A percentile compares a stretch with the other conserved stretches of the same genome.
phyloP scores from a whole-genome alignment of 23 tunicate species.

The Ascidia mentula region DNA sequence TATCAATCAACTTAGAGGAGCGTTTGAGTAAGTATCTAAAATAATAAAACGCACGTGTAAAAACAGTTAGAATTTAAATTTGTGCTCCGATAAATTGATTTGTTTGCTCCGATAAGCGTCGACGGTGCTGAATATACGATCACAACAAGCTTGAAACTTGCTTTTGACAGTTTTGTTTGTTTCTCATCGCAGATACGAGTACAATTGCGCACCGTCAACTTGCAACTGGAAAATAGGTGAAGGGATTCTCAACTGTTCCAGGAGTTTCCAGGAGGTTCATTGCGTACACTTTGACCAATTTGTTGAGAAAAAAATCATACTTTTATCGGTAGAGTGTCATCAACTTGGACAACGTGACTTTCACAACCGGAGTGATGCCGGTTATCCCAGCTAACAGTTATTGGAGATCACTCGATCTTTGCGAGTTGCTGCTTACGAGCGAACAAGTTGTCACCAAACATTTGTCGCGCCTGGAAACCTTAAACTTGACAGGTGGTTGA shows the following conservation, averaged over 20 bases:
- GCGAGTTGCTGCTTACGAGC: conserved; percentile 26
- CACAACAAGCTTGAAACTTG: too few relatives aligned
- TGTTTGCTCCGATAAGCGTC: too few relatives aligned
- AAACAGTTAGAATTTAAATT: too few relatives aligned
- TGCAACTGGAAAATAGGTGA: conserved; percentile 17
- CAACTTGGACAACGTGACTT: conserved; percentile 5
- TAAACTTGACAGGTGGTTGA: conserved; percentile 45
- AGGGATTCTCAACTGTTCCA: conserved; percentile 47
- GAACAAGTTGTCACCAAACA: conserved; percentile 26
- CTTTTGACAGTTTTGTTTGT: background rate
- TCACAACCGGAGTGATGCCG: conserved; percentile 12
- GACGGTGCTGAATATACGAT: too few relatives aligned
- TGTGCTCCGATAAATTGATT: too few relatives aligned
- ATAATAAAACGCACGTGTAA: too few relatives aligned
- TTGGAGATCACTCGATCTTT: conserved; percentile 45
- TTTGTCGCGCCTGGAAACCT: conserved; percentile 21
- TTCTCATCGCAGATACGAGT: conserved; percentile 15
- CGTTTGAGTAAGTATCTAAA: conserved; percentile 32
- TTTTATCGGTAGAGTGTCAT: background rate
- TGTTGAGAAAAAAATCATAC: too few relatives aligned
- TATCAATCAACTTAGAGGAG: conserved; percentile 17
- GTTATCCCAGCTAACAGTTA: conserved; percentile 31
- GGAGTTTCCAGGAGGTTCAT: conserved; percentile 14
- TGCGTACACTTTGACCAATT: too few relatives aligned
- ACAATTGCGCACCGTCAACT: conserved; percentile 30